Percentiles rank a stretch among this genome's conserved stretches.
phyloP scores from a whole-genome alignment of 2,888 invertebrate species.

The Trimorus sp. region DNA sequence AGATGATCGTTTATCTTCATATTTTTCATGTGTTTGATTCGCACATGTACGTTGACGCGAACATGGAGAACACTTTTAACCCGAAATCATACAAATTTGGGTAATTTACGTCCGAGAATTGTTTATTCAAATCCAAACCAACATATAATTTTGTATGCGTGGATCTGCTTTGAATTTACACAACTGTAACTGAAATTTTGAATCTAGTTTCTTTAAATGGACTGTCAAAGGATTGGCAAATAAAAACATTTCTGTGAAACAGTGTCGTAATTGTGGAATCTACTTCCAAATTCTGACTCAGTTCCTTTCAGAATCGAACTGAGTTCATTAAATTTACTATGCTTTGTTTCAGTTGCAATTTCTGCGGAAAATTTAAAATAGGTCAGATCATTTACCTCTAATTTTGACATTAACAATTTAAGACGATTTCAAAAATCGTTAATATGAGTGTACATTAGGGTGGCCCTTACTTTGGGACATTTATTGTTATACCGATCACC shows the following conservation, averaged over 20 bases:
- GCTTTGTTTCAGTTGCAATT: constrained; percentile 1
- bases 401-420: not conserved
- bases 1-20: too few species aligned
- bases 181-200: constrained; percentile 3
- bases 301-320: not conserved
- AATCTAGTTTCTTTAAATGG: not conserved
- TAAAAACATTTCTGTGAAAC: not conserved
- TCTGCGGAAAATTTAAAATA: not conserved
- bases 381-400: constrained; percentile 6
- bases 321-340: not conserved
- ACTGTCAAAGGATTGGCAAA: not conserved
- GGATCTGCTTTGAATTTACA: too few species aligned
- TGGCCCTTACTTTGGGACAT: too few species aligned
- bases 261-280: constrained; percentile 2
- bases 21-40: not conserved
- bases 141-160: not conserved
- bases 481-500: too few species aligned
- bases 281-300: not conserved
- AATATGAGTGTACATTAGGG: constrained; percentile 16
- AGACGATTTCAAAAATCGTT: constrained; percentile 2
- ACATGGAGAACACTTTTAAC: too few species aligned
- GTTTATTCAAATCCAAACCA: not conserved
- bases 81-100: not conserved
- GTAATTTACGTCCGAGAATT: not conserved
- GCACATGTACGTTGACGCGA: too few species aligned